Conservation (phyloP, 2,888 invertebrate species). For the Ditylenchus weischeri region DNA sequence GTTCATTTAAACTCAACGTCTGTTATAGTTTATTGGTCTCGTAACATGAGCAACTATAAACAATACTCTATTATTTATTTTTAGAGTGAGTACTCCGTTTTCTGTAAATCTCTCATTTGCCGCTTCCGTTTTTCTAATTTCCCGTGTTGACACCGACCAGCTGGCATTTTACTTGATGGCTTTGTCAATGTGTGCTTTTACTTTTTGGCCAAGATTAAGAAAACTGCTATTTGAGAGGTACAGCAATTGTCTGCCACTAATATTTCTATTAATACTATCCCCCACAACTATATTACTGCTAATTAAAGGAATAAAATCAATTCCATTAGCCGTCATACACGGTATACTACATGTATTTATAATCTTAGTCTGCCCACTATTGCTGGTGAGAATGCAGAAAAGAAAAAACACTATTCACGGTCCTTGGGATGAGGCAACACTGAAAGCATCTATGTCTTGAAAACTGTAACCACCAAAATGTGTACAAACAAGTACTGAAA, state of each 20-base stretch:
- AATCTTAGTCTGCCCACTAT: constrained; percentile 61
- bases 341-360: constrained; percentile 58
- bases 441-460: constrained; percentile 5
- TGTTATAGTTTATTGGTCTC: too few species aligned
- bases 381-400: constrained; percentile 61
- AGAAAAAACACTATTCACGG: constrained; percentile 79
- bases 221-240: constrained; percentile 16
- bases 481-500: too few species aligned
- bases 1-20: constrained; percentile 30
- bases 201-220: constrained; percentile 80
- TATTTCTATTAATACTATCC: constrained; percentile 16
- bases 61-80: constrained; percentile 35
- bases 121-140: constrained; percentile 88
- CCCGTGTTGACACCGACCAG: constrained; percentile 77
- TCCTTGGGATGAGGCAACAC: constrained; percentile 88
- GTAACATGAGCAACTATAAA: background rate
- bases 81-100: constrained; percentile 80
- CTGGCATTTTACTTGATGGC: constrained; percentile 87
- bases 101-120: constrained; percentile 92
- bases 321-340: constrained; percentile 54
- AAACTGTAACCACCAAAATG: too few species aligned
- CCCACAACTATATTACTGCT: background rate
- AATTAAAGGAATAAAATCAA: constrained; percentile 8
- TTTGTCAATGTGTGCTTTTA: constrained; percentile 81
- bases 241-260: background rate